These are phyloP conservation scores for Amyelois transitella DNA, from an alignment of 1,140 invertebrate species.

Conservation along the genomic window DNA sequence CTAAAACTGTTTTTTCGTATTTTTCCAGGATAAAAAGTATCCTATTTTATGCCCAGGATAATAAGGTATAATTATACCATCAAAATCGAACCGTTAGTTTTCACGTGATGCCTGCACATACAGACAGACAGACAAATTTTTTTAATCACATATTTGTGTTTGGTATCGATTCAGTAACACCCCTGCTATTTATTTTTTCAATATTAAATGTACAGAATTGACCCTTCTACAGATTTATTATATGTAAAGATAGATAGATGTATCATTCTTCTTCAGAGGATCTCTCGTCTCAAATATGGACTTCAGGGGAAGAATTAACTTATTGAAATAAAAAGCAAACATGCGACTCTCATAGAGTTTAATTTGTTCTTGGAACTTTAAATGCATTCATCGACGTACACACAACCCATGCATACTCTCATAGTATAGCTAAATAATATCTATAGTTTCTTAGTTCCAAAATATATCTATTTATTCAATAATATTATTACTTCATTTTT, in stretches of 20 bases:
- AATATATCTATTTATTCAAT: conserved; percentile 8
- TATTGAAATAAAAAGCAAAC: not conserved
- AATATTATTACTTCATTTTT: conserved; percentile 1
- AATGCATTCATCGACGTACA: conserved; percentile 32
- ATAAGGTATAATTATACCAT: not conserved
- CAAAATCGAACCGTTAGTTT: too few relatives aligned
- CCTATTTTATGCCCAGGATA: too few relatives aligned
- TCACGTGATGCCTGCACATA: too few relatives aligned
- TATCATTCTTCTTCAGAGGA: not conserved
- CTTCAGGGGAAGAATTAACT: not conserved
- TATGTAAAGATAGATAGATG: too few relatives aligned
- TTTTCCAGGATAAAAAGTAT: too few relatives aligned
- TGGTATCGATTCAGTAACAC: too few relatives aligned
- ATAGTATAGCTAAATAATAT: conserved; percentile 25
- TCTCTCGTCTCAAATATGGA: not conserved
- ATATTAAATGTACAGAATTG: too few relatives aligned
- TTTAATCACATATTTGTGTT: too few relatives aligned
- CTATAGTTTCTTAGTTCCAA: conserved; percentile 22
- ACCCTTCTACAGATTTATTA: too few relatives aligned
- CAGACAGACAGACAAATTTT: too few relatives aligned
- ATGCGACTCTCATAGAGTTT: conserved; percentile 40
- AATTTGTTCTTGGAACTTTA: conserved; percentile 48
- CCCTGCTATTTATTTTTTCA: too few relatives aligned
- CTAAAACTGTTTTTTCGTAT: not conserved
- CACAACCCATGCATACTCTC: conserved; percentile 37